Conservation (phyloP, 1,140 invertebrate species). For the Drosophila bipectinata region DNA sequence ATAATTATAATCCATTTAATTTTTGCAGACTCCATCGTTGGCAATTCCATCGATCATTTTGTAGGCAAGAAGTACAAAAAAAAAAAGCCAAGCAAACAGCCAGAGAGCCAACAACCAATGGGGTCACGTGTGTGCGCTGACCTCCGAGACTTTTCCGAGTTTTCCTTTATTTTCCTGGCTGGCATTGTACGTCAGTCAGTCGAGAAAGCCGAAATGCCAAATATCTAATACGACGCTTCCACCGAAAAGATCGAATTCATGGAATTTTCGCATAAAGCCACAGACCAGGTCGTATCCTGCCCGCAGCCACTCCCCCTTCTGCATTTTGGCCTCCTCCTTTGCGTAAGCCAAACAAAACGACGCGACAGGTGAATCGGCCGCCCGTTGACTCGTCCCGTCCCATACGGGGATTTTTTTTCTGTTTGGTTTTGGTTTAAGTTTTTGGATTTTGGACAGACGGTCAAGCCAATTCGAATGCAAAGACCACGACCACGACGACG, state of each 20-base stretch:
- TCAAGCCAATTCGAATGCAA: constrained; percentile 17
- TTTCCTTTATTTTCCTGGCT: constrained; percentile 17
- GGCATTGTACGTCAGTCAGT: constrained; percentile 71
- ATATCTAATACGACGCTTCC: constrained; percentile 75
- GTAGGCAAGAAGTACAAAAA: not conserved
- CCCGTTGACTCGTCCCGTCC: constrained; percentile 75
- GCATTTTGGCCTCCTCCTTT: constrained; percentile 39
- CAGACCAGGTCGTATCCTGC: constrained; percentile 42
- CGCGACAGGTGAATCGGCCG: constrained; percentile 79
- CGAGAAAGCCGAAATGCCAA: constrained; percentile 67
- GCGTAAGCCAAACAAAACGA: constrained; percentile 75
- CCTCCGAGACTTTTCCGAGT: constrained; percentile 42
- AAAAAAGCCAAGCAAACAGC: not conserved
- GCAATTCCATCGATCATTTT: constrained; percentile 78
- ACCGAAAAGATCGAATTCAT: constrained; percentile 79
- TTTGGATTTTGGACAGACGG: constrained; percentile 13
- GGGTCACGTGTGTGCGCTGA: constrained; percentile 78
- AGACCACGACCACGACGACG: constrained; percentile 22
- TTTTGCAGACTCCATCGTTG: constrained; percentile 52
- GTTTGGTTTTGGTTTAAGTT: not conserved
- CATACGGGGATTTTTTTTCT: constrained; percentile 54
- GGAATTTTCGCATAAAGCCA: constrained; percentile 73
- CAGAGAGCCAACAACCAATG: not conserved
- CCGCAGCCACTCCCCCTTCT: constrained; percentile 24
- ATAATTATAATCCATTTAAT: constrained; percentile 82